A percentile compares a stretch with the other conserved stretches of the same genome.
Evolutionary conservation across 92 coral and sea anemone species (phyloP).

Genomic region (Scolanthus callimorphus): DNA sequence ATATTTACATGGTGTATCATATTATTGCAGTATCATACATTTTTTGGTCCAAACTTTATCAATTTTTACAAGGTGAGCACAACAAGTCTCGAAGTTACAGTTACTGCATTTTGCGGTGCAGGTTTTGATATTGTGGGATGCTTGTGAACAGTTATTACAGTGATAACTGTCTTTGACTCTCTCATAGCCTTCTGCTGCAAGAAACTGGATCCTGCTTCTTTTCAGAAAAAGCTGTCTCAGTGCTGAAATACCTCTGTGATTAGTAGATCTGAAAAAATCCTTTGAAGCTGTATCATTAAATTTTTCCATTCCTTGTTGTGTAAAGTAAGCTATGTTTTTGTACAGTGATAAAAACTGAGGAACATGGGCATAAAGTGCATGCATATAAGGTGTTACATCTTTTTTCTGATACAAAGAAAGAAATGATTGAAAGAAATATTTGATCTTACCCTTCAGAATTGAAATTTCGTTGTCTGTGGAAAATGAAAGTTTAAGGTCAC

Average conservation of each 20-base stretch:
- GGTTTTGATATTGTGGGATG: conserved; percentile 50
- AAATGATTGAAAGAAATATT: neutral
- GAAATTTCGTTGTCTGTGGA: conserved; percentile 25
- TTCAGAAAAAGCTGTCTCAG: conserved; percentile 25
- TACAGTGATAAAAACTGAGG: conserved; percentile 23
- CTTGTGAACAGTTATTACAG: conserved; percentile 33
- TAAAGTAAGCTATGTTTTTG: conserved; percentile 26
- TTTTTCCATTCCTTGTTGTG: conserved; percentile 40
- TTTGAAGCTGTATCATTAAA: conserved; percentile 46
- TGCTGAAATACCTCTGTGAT: conserved; percentile 36
- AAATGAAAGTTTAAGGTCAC: conserved; percentile 40
- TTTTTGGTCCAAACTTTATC: conserved; percentile 31
- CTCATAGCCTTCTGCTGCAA: conserved; percentile 42
- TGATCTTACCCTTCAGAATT: conserved; percentile 18
- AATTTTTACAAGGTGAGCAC: conserved; percentile 49
- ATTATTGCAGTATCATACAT: conserved; percentile 3
- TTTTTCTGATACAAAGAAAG: conserved; percentile 8
- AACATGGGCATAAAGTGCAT: conserved; percentile 37
- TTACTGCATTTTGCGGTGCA: conserved; percentile 32
- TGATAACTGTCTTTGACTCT: conserved; percentile 33
- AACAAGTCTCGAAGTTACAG: conserved; percentile 25
- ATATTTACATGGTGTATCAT: neutral
- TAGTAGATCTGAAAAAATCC: conserved; percentile 39
- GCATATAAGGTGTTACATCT: conserved; percentile 35
- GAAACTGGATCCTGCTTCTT: conserved; percentile 31